Evolutionary conservation across 2,797 vertebrate species (phyloP), one percentile per base, ranked within the genome.

Genomic region (Myotis vivesi): DNA sequence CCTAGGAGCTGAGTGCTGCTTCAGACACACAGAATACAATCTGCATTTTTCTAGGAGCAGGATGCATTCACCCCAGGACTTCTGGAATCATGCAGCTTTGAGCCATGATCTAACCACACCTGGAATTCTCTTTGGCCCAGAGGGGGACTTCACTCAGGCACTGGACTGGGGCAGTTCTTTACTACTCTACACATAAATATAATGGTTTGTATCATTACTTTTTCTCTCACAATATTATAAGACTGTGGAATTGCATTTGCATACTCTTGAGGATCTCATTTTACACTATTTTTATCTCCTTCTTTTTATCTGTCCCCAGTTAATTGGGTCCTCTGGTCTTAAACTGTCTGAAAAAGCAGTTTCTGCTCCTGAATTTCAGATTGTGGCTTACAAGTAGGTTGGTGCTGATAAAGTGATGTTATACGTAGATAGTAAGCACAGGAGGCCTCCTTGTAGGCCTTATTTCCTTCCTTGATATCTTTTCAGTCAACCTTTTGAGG

Each of bases 181-280:
- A 86, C 69, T 68, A 79, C 11, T 49, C 53, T 10, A 33, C 46
- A 49, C 92, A 84, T 22, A 95, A 92, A 94, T 79, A 92, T 87
- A 91, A 91, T 77, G 76, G 94, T 92, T 92, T 7, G 3, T 76
- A 91, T 73, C 95, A 89, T 73, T 95, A 92, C 64, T 41, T 96
- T 87, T 95, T 80, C 90, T 80, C 75, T 84, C 49, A 55, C 87
- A 91, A 49, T 95, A 94, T 89, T 96, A 59, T 79, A 75, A 92
- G 93, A 86, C 71, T 73, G 55, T 55, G 62, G 38, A 73, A 59
- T 79, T 92, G 87, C 73, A 96, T 96, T 96, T 96, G 83, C 97
- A 96, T 96, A 85, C 91, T 91, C 94, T 97, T 72, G 81, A 95
- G 96, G 95, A 95, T 89, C 96, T 97, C 97, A 97, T 96, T 97